Evolutionary conservation across 1,140 invertebrate species (phyloP).

Genomic region (Eufriesea mexicana): DNA sequence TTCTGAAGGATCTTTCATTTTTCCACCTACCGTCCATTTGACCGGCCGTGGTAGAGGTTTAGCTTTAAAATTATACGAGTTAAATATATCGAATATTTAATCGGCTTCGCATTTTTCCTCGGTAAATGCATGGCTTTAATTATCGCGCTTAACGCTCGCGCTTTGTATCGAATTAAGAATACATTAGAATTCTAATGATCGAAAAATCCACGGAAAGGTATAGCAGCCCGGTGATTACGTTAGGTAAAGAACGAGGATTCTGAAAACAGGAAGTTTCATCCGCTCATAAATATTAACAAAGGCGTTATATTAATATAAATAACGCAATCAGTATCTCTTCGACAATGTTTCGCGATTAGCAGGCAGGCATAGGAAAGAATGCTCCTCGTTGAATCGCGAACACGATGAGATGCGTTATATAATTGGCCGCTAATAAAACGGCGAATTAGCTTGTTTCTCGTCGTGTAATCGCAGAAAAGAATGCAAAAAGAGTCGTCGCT

Average conservation of each 20-base stretch:
- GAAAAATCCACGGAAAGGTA: neutral
- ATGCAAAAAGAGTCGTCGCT: neutral
- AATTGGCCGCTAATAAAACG: conserved; percentile 17
- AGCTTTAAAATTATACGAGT: too few relatives aligned
- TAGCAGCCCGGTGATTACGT: neutral
- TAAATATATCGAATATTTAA: too few relatives aligned
- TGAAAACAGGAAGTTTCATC: conserved; percentile 4
- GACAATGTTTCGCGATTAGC: neutral
- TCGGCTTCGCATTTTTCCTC: neutral
- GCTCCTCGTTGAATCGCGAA: neutral
- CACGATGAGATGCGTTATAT: conserved; percentile 10
- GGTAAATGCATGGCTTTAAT: neutral
- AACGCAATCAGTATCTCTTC: neutral
- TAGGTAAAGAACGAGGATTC: neutral
- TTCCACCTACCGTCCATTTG: too few relatives aligned
- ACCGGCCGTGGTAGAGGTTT: too few relatives aligned
- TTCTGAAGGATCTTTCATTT: too few relatives aligned
- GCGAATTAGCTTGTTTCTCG: conserved; percentile 10
- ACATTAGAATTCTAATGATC: neutral
- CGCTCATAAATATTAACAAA: conserved; percentile 20
- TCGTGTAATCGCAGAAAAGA: neutral
- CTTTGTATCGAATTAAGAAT: neutral
- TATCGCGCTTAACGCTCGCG: too few relatives aligned
- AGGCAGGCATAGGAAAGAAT: neutral
- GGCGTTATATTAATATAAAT: conserved; percentile 11